Evolutionary conservation across 2,888 invertebrate species (phyloP), one percentile per base, ranked within the genome.

Genomic region (Pasiphila rectangulata): DNA sequence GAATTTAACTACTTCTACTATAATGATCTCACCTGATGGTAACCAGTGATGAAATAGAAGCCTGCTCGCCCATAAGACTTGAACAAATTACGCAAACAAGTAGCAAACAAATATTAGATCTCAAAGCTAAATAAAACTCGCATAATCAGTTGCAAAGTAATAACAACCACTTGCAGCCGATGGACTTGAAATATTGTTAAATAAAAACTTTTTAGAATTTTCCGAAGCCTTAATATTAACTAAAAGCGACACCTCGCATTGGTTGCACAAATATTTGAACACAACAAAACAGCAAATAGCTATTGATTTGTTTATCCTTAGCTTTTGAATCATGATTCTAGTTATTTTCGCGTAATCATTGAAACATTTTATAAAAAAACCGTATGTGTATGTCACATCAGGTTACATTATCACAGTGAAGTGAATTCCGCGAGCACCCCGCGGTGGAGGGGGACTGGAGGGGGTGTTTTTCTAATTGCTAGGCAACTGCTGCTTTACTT

Each of bases 401-500:
- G n/a, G 12, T 16, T 30, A 30, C 39, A 40, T 30, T 21, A 41
- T 41, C 30, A 32, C 40, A 17, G 6, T 40, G n/a, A n/a, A n/a
- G n/a, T n/a, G n/a, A n/a, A n/a, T n/a, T n/a, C n/a, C n/a, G n/a
- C n/a, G n/a, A n/a, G n/a, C n/a, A n/a, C n/a, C n/a, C n/a, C n/a
- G n/a, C n/a, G n/a, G n/a, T n/a, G n/a, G n/a, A n/a, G n/a, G n/a
- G n/a, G n/a, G n/a, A n/a, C n/a, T n/a, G n/a, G n/a, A 20, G 27
- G 20, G 12, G 19, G 9, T 32, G 13, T 17, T 10, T 1, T 9
- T 4, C 9, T 25, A 47, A 72, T 76, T 67, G 75, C 78, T 74
- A 72, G 69, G 79, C 66, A 46, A 75, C 78, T 52, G 51, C 29
- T 38, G 30, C 30, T 29, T 54, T 2, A 2, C 4, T 15, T 5